Evolutionary conservation across 2,888 invertebrate species (phyloP).

Genomic region (Spilarctia lutea): DNA sequence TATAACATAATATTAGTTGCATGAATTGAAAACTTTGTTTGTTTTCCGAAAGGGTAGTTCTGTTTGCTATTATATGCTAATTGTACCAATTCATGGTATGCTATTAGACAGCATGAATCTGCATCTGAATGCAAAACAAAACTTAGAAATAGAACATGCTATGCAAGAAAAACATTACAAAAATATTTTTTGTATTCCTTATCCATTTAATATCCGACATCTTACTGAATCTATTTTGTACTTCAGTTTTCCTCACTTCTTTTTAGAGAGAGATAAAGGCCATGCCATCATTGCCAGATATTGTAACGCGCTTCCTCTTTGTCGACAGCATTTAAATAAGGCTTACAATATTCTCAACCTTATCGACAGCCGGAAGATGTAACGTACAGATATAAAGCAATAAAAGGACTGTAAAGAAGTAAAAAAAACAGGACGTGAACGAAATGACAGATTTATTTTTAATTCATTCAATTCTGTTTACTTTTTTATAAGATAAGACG

Average conservation of each 20-base stretch:
- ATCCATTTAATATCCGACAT: conserved; percentile 7
- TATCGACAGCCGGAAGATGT: conserved; percentile 19
- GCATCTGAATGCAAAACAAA: too few relatives aligned
- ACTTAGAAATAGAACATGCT: too few relatives aligned
- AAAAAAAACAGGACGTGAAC: neutral
- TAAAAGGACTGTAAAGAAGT: conserved; percentile 2
- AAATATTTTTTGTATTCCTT: too few relatives aligned
- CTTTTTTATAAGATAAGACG: neutral
- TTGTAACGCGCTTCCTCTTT: conserved; percentile 31
- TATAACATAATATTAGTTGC: too few relatives aligned
- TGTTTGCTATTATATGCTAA: too few relatives aligned
- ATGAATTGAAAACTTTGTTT: too few relatives aligned
- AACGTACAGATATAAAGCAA: conserved; percentile 2
- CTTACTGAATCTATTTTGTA: conserved; percentile 16
- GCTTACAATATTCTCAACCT: conserved; percentile 14
- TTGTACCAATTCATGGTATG: too few relatives aligned
- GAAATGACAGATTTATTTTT: neutral
- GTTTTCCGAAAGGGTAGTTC: too few relatives aligned
- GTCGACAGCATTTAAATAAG: conserved; percentile 28
- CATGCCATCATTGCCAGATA: conserved; percentile 29
- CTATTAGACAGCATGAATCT: too few relatives aligned
- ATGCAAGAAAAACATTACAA: too few relatives aligned
- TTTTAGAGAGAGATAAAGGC: conserved; percentile 29
- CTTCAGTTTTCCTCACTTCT: conserved; percentile 24
- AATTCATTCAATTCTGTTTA: neutral